Percentiles rank a stretch among this genome's conserved stretches.
Evolutionary conservation across 2,888 invertebrate species (phyloP).

Genomic region (Eristalis tenax): DNA sequence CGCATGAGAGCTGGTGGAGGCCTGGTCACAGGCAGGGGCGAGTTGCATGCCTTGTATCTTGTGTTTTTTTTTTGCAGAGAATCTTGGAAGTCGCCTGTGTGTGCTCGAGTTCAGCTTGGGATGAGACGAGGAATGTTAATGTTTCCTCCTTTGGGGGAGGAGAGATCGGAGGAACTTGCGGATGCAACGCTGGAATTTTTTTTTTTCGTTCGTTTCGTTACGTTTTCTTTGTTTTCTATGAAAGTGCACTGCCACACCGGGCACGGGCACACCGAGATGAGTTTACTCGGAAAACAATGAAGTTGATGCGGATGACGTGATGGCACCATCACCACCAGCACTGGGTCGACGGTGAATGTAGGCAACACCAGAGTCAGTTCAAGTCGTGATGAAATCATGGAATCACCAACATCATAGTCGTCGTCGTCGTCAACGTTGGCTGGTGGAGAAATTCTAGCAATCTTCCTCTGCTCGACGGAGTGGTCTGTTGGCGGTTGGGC

Average conservation of each 20-base stretch:
- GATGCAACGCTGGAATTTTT: not conserved
- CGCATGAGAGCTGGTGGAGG: conserved; percentile 31
- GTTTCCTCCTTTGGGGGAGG: conserved; percentile 52
- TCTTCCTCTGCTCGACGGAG: too few relatives aligned
- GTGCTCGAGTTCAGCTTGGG: conserved; percentile 59
- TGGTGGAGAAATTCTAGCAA: conserved; percentile 54
- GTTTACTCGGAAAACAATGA: conserved; percentile 59
- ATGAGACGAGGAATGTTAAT: conserved; percentile 68
- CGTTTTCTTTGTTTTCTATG: conserved; percentile 46
- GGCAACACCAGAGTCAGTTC: conserved; percentile 15
- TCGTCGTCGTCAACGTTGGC: conserved; percentile 1
- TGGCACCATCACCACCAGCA: conserved; percentile 5
- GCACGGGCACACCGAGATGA: conserved; percentile 1
- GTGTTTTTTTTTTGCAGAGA: conserved; percentile 26
- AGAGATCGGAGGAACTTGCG: conserved; percentile 5
- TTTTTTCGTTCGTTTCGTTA: conserved; percentile 2
- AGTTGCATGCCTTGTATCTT: not conserved
- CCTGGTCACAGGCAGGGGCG: conserved; percentile 46
- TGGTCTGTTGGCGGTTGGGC: not conserved
- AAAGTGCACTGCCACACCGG: conserved; percentile 40
- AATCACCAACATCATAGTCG: conserved; percentile 16
- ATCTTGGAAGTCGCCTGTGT: conserved; percentile 61
- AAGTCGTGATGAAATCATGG: conserved; percentile 22
- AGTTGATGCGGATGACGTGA: conserved; percentile 22
- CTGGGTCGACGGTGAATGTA: conserved; percentile 1